These are phyloP conservation scores for Panthera tigris DNA, from an alignment of 2,113 vertebrate genomes.

Conservation along the genomic window DNA sequence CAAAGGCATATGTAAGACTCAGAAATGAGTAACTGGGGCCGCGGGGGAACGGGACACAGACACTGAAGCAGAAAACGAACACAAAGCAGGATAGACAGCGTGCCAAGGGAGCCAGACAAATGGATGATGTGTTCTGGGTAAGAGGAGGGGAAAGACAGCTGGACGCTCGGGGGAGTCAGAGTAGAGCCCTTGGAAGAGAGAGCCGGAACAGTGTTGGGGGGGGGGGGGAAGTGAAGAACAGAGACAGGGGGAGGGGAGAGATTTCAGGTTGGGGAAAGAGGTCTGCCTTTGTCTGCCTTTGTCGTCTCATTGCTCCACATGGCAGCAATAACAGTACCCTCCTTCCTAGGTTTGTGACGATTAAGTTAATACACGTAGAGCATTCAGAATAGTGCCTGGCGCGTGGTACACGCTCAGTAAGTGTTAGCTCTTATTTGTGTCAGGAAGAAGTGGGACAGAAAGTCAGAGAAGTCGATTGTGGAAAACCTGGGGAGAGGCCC, in stretches of 20 bases:
- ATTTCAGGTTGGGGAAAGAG: not conserved
- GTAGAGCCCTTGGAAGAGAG: not conserved
- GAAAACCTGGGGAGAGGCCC: not conserved
- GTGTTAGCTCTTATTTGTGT: not conserved
- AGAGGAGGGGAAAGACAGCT: slow-evolving; percentile 15
- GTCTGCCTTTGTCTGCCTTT: not conserved
- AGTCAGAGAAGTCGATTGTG: not conserved
- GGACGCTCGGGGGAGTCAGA: not conserved
- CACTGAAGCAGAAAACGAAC: not conserved
- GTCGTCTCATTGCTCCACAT: not conserved
- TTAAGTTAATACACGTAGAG: not conserved
- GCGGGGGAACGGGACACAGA: not conserved
- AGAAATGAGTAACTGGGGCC: not conserved
- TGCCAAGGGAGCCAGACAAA: not conserved
- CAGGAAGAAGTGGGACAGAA: not conserved
- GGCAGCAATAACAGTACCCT: not conserved
- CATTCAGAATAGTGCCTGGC: not conserved
- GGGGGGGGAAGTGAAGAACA: not conserved
- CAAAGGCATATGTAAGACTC: not conserved
- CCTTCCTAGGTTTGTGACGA: not conserved
- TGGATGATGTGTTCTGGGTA: not conserved
- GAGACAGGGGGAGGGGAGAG: not conserved
- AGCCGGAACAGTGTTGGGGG: not conserved
- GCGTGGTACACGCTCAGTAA: not conserved
- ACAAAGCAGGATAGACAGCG: not conserved